Base-by-base conservation (phyloP, 1,140 invertebrate genomes). In the Sitobion miscanthi region DNA sequence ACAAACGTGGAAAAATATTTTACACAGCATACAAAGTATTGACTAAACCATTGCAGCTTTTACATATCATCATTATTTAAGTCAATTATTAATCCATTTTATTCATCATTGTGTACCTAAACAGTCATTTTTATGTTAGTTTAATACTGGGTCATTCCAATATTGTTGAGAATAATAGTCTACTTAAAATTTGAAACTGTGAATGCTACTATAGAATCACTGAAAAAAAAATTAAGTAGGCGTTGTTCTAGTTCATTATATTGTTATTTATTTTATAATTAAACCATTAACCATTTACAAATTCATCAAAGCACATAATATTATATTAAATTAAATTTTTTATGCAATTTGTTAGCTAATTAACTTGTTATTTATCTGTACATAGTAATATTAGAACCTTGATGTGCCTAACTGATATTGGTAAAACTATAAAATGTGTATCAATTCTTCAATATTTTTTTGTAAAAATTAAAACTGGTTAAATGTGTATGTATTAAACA, bases 1-100 rank as follows among this genome's bases (percentile, higher is more conserved):
- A 82, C 97, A 97, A 95, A 96, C 96, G 89, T 97, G 97, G 97
- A 96, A 96, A 90, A 96, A 97, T 95, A 97, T 97, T 94, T 96
- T 96, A 94, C 96, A 97, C 94, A 97, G 97, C 95, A 96, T 97
- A 94, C 96, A 97, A 95, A 97, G 96, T 94, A 97, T 97, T 92
- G 94, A 94, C 69, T 94, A 85, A 94, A 87, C 82, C 38, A 35
- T 52, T 87, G 20, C 47, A 93, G 30, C 49, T 23, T n/a, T 90
- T 62, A 90, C 38, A 69, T 90, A 90, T 90, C 42, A 30, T 69
- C 17, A 30, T 69, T 90, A 90, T 90, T 69, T 57, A 89, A 89
- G 89, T 90, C 89, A 90, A 90, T 90, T 90, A 90, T 90, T 90
- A 69, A 90, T 62, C 14, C 38, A 62, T 69, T 90, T 90, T 69